Conservation (phyloP, 2,888 invertebrate genomes). For the Cyclophora albipunctata region DNA sequence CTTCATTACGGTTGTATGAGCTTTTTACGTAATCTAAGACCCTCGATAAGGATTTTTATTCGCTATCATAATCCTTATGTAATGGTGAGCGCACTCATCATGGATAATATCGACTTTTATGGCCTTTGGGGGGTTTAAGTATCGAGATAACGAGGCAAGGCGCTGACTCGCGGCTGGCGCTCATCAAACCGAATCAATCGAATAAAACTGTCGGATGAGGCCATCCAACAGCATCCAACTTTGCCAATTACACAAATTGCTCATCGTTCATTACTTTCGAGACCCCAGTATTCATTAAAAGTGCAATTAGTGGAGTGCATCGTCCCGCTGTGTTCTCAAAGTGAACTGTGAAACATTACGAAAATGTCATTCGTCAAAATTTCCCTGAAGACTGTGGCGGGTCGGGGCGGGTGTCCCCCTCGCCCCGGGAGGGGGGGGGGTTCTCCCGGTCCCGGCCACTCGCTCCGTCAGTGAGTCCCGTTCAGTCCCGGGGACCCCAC, state of each 20-base stretch:
- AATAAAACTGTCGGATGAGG: conserved; percentile 13
- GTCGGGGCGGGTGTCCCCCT: conserved; percentile 20
- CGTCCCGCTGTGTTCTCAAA: conserved; percentile 32
- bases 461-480: conserved; percentile 5
- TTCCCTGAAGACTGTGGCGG: conserved; percentile 49
- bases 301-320: conserved; percentile 62
- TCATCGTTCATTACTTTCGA: conserved; percentile 25
- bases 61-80: no score
- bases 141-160: not conserved
- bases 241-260: conserved; percentile 42
- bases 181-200: conserved; percentile 9
- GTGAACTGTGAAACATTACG: conserved; percentile 51
- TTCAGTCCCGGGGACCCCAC: conserved; percentile 7
- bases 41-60: no score
- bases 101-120: not conserved
- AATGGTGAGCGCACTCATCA: no score
- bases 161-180: conserved; percentile 1
- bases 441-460: conserved; percentile 4
- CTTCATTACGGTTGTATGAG: no score
- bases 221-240: conserved; percentile 23
- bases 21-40: no score
- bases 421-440: not conserved
- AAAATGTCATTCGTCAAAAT: conserved; percentile 64
- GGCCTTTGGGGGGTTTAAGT: not conserved
- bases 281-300: conserved; percentile 49